Conservation (phyloP, 2,797 vertebrate species). For the Peromyscus aztecus region DNA sequence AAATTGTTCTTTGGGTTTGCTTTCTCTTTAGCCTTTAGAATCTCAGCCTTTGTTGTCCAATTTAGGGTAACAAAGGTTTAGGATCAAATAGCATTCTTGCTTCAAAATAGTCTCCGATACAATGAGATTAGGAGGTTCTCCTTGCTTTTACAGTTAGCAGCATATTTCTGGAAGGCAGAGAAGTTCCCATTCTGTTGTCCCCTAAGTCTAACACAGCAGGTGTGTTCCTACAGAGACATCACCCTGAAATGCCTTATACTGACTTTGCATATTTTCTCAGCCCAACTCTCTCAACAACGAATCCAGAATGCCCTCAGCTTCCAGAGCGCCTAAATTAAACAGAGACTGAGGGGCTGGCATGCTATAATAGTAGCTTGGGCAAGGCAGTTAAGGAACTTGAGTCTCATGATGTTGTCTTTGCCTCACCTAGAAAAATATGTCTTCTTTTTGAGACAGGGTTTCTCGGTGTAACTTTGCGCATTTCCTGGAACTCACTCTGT, state of each 20-base stretch:
- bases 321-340: background rate
- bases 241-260: background rate
- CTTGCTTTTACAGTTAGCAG: background rate
- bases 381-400: background rate
- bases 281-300: background rate
- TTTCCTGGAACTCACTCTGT: too few species aligned
- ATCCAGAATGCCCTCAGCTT: conserved; percentile 14
- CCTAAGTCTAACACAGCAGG: conserved; percentile 14
- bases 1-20: conserved; percentile 30
- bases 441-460: too few species aligned
- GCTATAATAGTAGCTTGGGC: background rate
- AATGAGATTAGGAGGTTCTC: background rate
- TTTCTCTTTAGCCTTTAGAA: conserved; percentile 9
- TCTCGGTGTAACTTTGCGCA: too few species aligned
- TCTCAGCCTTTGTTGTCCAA: background rate
- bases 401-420: background rate
- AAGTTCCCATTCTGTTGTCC: background rate
- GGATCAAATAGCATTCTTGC: conserved; percentile 10
- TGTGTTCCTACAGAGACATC: background rate
- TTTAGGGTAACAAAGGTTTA: conserved; percentile 32
- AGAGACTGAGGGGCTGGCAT: background rate
- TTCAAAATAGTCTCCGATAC: background rate
- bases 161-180: conserved; percentile 4
- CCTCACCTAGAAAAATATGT: conserved; percentile 18
- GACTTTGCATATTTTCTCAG: background rate